Evolutionary conservation across 53 echinoderm and acorn worm species (phyloP), one percentile per base, ranked within the genome.

Genomic region (Zoroaster sp.): DNA sequence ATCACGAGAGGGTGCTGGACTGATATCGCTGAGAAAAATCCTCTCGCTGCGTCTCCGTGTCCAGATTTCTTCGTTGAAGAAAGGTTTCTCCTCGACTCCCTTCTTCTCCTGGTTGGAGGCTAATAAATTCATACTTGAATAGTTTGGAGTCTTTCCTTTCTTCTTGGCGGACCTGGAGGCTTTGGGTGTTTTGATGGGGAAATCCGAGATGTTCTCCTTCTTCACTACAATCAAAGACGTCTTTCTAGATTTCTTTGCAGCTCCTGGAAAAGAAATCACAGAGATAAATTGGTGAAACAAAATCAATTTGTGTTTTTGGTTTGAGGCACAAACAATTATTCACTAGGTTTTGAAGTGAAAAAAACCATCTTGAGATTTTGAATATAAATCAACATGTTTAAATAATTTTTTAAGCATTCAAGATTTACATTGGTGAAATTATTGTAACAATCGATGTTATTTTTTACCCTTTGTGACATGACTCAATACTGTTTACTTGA

Each of bases 21-120:
- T 99, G 39, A 91, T 94, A 39, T 99, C 99, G 51, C 93, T 99
- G 63, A 99, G 54, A 76, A 99, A 99, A 69, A 99, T 99, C 70
- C 99, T 89, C 88, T 99, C 99, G 66, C 99, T 99, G 66, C 99
- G 72, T 46, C 99, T 81, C 23, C 94, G 82, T 2, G 91, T 93
- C 99, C 95, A 95, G 67, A 83, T 91, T 65, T 93, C 90, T 51
- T 92, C 95, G 86, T 99, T 95, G 75, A 97, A 95, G 70, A 69
- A 41, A 2, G 87, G 34, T 4, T 87, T 87, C 8, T 63, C 72
- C 37, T 81, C 83, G 0, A 42, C 65, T 36, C 87, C 80, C 63
- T 45, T 40, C 69, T 73, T 33, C 40, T 88, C 21, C 52, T 78
- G 47, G 54, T 66, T 51, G 31, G 59, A 70, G 23, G 43, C n/a